phyloP scores from a whole-genome alignment of 2,888 invertebrate genomes.

The Chorisops tibialis region DNA sequence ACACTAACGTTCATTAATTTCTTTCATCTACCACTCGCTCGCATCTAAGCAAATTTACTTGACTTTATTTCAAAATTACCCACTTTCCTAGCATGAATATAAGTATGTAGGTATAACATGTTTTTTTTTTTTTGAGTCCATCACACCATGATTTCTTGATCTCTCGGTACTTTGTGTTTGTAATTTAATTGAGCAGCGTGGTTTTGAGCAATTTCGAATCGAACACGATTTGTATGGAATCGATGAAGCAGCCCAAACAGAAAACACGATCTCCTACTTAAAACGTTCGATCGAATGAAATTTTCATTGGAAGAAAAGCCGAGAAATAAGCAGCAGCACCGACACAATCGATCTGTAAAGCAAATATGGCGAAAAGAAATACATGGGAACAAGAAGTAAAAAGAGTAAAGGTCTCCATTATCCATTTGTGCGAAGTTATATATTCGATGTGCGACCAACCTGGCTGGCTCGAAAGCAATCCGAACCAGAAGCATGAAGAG shows the following conservation, averaged over 20 bases:
- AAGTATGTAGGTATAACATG: no score
- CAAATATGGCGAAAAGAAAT: no score
- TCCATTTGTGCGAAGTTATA: neutral
- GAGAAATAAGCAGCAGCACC: neutral
- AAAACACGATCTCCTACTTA: neutral
- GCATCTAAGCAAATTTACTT: no score
- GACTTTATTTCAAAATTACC: no score
- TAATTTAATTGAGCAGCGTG: slow-evolving; percentile 1
- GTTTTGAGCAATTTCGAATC: neutral
- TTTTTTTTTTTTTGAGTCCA: no score
- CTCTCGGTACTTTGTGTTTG: neutral
- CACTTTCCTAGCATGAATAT: no score
- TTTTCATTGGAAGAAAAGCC: neutral
- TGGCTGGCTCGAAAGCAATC: neutral
- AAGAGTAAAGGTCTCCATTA: neutral
- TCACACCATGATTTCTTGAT: no score
- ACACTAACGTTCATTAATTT: no score
- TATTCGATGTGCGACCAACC: neutral
- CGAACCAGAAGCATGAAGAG: neutral
- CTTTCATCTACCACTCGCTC: no score
- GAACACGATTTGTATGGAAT: neutral
- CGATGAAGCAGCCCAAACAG: neutral
- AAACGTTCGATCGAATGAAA: slow-evolving; percentile 3
- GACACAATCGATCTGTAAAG: neutral
- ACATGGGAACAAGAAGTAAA: neutral